Conservation (phyloP, 2,888 invertebrate genomes). For the Apeira syringaria region DNA sequence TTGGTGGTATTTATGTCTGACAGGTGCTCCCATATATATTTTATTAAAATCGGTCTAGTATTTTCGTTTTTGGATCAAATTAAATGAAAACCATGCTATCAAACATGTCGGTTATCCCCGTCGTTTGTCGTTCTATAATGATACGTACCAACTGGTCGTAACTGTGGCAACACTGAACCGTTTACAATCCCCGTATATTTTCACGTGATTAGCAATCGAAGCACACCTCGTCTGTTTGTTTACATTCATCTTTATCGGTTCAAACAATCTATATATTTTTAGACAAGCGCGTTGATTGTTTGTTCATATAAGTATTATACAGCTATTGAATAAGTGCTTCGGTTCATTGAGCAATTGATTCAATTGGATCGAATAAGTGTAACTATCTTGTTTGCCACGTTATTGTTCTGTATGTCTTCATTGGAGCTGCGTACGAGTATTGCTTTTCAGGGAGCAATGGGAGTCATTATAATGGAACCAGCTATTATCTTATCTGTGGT, state of each 20-base stretch:
- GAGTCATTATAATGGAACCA: background rate
- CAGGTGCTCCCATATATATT: no score
- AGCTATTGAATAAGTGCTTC: slow-evolving; percentile 15
- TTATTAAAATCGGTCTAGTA: no score
- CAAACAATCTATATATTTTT: slow-evolving; percentile 21
- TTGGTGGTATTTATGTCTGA: no score
- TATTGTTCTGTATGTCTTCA: background rate
- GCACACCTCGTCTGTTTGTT: slow-evolving; percentile 20
- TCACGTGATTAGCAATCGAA: slow-evolving; percentile 19
- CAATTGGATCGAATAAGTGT: slow-evolving; percentile 25
- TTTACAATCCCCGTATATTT: background rate
- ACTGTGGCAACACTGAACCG: no score
- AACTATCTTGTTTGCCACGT: slow-evolving; percentile 6
- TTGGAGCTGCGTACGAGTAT: background rate
- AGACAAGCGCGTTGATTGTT: slow-evolving; percentile 13
- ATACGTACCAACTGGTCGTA: no score
- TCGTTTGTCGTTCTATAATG: no score
- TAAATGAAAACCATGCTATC: no score
- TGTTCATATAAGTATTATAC: no score
- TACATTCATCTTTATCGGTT: slow-evolving; percentile 26
- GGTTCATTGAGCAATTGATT: slow-evolving; percentile 23
- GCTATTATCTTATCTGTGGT: no score
- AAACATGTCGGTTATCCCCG: no score
- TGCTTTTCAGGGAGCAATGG: background rate
- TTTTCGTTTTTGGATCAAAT: no score